phyloP scores from a whole-genome alignment of 2,797 vertebrate species.

The Buceros bicornis region DNA sequence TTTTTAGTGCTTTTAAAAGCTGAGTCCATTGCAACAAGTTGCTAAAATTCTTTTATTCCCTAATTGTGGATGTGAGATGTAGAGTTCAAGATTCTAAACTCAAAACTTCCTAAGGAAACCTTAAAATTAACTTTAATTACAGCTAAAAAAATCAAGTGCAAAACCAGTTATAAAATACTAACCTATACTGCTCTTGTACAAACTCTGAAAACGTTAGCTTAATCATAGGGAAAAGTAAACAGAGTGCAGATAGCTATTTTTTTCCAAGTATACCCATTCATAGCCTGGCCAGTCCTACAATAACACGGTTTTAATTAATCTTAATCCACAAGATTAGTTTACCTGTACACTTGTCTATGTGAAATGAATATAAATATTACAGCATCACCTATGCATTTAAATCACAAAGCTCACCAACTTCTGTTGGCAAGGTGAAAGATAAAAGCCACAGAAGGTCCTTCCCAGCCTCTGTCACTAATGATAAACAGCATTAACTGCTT shows the following conservation, averaged over 20 bases:
- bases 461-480: conserved; percentile 86
- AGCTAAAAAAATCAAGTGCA: background rate
- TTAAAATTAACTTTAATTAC: background rate
- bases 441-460: conserved; percentile 80
- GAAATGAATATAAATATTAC: conserved; percentile 80
- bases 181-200: background rate
- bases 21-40: background rate
- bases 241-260: background rate
- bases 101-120: background rate
- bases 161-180: background rate
- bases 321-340: conserved; percentile 71
- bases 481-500: conserved; percentile 89
- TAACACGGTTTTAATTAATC: conserved; percentile 77
- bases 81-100: background rate
- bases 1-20: background rate
- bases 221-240: background rate
- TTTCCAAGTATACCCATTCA: background rate
- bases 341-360: conserved; percentile 80
- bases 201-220: background rate
- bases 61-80: background rate
- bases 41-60: background rate
- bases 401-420: conserved; percentile 85
- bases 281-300: background rate
- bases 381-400: conserved; percentile 83
- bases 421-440: conserved; percentile 81